phyloP scores from a whole-genome alignment of 1,140 invertebrate species.

The Drosophila asahinai region DNA sequence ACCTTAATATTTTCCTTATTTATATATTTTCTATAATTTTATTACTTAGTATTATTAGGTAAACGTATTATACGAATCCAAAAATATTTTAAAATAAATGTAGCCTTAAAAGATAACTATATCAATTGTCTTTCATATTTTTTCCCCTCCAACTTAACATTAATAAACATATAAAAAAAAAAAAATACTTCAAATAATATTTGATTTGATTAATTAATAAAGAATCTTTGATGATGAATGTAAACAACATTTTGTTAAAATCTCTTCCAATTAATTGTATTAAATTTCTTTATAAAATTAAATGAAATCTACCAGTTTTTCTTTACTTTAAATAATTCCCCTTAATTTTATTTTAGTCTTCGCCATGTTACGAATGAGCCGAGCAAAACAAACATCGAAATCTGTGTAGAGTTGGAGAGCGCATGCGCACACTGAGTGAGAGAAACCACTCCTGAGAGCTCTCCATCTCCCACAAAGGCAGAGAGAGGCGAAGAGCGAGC shows the following conservation, averaged over 20 bases:
- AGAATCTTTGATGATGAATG: too few relatives aligned
- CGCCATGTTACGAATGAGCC: conserved; percentile 68
- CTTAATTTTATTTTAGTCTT: background rate
- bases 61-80: too few relatives aligned
- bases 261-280: background rate
- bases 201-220: too few relatives aligned
- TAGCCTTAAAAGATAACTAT: too few relatives aligned
- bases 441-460: conserved; percentile 8
- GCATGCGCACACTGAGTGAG: conserved; percentile 56
- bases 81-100: too few relatives aligned
- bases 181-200: too few relatives aligned
- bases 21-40: background rate
- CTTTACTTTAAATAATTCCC: background rate
- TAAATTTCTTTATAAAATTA: background rate
- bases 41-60: background rate
- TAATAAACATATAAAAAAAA: too few relatives aligned
- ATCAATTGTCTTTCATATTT: too few relatives aligned
- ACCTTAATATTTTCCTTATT: background rate
- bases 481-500: conserved; percentile 8
- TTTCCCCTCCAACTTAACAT: too few relatives aligned
- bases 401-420: conserved; percentile 69
- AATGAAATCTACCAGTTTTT: background rate
- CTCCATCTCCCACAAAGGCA: background rate
- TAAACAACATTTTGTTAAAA: too few relatives aligned
- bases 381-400: conserved; percentile 71